phyloP scores from a whole-genome alignment of 2,113 vertebrate genomes.

The Nyctereutes procyonoides region DNA sequence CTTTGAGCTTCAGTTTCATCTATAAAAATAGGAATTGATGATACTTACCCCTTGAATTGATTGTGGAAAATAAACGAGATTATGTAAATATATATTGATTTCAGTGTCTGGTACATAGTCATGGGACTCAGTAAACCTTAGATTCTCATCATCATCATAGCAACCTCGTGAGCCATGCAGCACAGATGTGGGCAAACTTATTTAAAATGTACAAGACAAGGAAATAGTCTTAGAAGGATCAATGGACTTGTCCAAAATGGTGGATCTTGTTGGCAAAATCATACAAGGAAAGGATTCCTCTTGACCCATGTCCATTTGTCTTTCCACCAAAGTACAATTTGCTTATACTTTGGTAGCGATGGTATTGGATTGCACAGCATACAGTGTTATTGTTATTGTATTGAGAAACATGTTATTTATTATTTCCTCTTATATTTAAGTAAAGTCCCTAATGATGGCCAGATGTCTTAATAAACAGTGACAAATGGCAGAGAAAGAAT shows the following conservation, averaged over 20 bases:
- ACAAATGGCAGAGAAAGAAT: not conserved
- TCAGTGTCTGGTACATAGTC: not conserved
- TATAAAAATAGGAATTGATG: conserved; percentile 19
- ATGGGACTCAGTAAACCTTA: not conserved
- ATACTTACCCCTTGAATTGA: not conserved
- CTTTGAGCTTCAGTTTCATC: not conserved
- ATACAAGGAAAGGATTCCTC: not conserved
- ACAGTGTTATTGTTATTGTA: not conserved
- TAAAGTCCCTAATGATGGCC: not conserved
- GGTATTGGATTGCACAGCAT: not conserved
- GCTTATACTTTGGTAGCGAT: not conserved
- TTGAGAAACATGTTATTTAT: not conserved
- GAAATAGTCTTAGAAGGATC: conserved; percentile 30
- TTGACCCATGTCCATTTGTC: not conserved
- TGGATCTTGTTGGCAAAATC: not conserved
- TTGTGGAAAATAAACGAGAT: conserved; percentile 33
- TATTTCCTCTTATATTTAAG: conserved; percentile 25
- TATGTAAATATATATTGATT: conserved; percentile 22
- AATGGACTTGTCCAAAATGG: conserved; percentile 11
- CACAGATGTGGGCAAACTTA: not conserved
- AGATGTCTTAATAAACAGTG: conserved; percentile 16
- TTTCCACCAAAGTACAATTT: not conserved
- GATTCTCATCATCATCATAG: not conserved
- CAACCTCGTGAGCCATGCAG: not conserved
- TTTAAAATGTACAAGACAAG: conserved; percentile 47